Base-by-base conservation (phyloP, 2,888 invertebrate species). In the Conops quadrifasciatus region DNA sequence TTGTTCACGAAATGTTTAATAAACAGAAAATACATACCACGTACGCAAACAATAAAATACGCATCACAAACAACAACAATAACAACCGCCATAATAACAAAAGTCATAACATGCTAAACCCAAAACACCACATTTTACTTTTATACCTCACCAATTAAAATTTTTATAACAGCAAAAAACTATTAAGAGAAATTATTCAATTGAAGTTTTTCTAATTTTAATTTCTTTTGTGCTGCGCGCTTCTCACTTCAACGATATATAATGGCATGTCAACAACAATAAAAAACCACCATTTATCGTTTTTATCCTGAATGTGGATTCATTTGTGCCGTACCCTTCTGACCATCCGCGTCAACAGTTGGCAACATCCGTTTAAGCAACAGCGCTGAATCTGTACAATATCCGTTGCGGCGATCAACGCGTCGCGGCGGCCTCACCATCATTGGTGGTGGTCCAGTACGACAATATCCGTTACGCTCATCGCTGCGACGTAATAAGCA, bases 311-410 rank as follows among this genome's bases (percentile, higher is more conserved):
- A 24, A 58, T 63, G 58, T 67, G 67, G 45, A 71, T n/a, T 2
- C 16, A 51, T 15, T 47, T 59, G 70, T 28, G 51, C 56, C 21
- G 30, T 16, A 36, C 16, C 43, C 24, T 24, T 3, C n/a, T 21
- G 36, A 67, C 59, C 43, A 36, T 49, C 53, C 4, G 21, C 59
- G 51, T 36, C 66, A 65, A 13, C 78, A 88, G 88, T 88, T 83
- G 88, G 88, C 80, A 87, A 89, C 81, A 87, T 89, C 79, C 89
- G 89, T 80, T 83, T 90, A 79, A 89, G 89, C 77, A 87, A 89
- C 70, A 90, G 90, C 82, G 90, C 90, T 66, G 90, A 90, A 83
- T 90, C 90, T 63, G 87, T 36, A 7, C 89, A 89, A 78, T 89
- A 89, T 80, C 84, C 89, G 76, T 87, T 87, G 69, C 90, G 89